These are phyloP conservation scores for Acyrthosiphon pisum DNA, from an alignment of 1,140 invertebrate genomes.

Conservation along the genomic window DNA sequence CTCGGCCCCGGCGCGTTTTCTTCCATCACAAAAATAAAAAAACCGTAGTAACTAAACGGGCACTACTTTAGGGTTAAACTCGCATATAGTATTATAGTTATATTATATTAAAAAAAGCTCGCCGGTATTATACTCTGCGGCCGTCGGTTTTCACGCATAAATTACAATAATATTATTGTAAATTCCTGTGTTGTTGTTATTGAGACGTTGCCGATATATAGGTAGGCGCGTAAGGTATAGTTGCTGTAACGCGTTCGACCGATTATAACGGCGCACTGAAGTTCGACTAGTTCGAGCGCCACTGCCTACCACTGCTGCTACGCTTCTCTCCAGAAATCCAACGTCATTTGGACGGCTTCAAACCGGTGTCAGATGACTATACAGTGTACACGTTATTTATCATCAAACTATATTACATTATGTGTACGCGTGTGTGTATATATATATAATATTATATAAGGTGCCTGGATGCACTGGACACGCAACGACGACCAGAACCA, in stretches of 20 bases:
- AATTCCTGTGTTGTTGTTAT: background rate
- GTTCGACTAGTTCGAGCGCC: background rate
- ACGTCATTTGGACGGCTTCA: conserved; percentile 46
- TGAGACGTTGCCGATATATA: too few relatives aligned
- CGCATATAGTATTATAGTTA: background rate
- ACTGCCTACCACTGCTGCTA: background rate
- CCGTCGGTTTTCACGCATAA: background rate
- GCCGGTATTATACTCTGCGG: background rate
- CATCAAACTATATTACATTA: background rate
- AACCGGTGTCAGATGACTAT: conserved; percentile 34
- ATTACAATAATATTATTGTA: background rate
- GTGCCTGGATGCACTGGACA: background rate
- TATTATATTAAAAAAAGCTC: too few relatives aligned
- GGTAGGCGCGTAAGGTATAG: too few relatives aligned
- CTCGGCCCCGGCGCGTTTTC: conserved; percentile 29
- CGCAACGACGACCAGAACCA: background rate
- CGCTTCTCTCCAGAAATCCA: conserved; percentile 14
- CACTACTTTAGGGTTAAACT: background rate
- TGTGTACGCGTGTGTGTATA: background rate
- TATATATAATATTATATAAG: background rate
- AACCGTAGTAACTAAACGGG: background rate
- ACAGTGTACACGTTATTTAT: background rate
- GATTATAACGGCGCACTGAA: background rate
- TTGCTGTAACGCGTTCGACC: background rate
- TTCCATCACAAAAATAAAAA: background rate